Conservation (phyloP, 2,888 invertebrate species). For the Latrodectus hesperus region DNA sequence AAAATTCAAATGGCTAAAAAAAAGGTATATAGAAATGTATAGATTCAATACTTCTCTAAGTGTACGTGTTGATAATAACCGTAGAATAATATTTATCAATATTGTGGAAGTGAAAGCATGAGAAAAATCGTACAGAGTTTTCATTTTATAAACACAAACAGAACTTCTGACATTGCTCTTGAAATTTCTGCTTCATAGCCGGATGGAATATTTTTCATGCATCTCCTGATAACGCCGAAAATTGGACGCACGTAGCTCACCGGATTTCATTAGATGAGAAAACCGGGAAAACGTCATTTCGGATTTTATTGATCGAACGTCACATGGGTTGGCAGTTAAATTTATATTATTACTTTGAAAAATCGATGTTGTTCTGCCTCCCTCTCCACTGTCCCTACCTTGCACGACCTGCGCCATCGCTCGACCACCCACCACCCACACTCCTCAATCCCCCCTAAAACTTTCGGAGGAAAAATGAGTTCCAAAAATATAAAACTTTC, state of each 20-base stretch:
- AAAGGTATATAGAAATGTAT: too few species aligned
- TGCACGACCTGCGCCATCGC: neutral
- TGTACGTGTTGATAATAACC: too few species aligned
- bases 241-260: neutral
- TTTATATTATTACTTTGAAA: constrained; percentile 65
- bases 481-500: neutral
- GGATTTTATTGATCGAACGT: constrained; percentile 65
- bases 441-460: neutral
- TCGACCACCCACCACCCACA: neutral
- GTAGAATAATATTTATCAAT: too few species aligned
- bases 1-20: too few species aligned
- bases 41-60: too few species aligned
- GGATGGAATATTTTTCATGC: neutral
- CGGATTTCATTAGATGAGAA: constrained; percentile 46
- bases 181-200: neutral
- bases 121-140: too few species aligned
- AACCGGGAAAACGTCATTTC: constrained; percentile 53
- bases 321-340: constrained; percentile 68
- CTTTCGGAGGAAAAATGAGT: neutral
- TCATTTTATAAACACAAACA: too few species aligned
- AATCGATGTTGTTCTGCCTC: constrained; percentile 42
- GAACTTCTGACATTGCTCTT: too few species aligned
- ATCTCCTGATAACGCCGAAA: neutral
- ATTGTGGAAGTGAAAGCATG: too few species aligned
- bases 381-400: constrained; percentile 11